phyloP scores from a whole-genome alignment of 2,888 invertebrate genomes.

The Aspidiotus rigidus region DNA sequence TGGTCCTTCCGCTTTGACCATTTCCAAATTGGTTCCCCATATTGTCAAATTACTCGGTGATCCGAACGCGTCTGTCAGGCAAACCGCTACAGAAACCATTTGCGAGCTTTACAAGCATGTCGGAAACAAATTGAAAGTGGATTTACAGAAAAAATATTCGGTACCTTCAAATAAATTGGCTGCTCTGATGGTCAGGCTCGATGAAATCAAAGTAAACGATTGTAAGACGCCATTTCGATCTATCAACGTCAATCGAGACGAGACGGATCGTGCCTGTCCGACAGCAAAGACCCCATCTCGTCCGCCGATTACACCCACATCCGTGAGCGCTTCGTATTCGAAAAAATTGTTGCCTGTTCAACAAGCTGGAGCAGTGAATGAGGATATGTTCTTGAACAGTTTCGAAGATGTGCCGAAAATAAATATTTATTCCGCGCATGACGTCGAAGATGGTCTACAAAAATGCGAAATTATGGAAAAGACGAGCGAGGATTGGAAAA shows the following conservation, averaged over 20 bases:
- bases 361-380: constrained; percentile 75
- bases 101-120: constrained; percentile 88
- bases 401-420: constrained; percentile 76
- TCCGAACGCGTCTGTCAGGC: constrained; percentile 76
- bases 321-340: background rate
- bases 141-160: constrained; percentile 70
- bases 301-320: constrained; percentile 18
- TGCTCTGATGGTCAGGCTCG: constrained; percentile 70
- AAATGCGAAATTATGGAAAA: constrained; percentile 68
- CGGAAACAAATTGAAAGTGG: constrained; percentile 73
- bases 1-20: constrained; percentile 70
- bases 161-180: constrained; percentile 62
- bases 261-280: constrained; percentile 7
- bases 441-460: constrained; percentile 71
- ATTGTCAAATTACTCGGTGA: constrained; percentile 77
- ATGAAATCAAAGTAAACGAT: constrained; percentile 60
- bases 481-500: constrained; percentile 84
- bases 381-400: constrained; percentile 73
- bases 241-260: constrained; percentile 11
- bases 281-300: constrained; percentile 12
- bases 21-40: constrained; percentile 71
- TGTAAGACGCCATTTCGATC: constrained; percentile 6
- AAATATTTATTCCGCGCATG: constrained; percentile 71
- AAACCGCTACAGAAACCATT: constrained; percentile 73
- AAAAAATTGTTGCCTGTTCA: background rate